phyloP scores from a whole-genome alignment of 2,113 vertebrate genomes.

The Gymnorhina tibicen region DNA sequence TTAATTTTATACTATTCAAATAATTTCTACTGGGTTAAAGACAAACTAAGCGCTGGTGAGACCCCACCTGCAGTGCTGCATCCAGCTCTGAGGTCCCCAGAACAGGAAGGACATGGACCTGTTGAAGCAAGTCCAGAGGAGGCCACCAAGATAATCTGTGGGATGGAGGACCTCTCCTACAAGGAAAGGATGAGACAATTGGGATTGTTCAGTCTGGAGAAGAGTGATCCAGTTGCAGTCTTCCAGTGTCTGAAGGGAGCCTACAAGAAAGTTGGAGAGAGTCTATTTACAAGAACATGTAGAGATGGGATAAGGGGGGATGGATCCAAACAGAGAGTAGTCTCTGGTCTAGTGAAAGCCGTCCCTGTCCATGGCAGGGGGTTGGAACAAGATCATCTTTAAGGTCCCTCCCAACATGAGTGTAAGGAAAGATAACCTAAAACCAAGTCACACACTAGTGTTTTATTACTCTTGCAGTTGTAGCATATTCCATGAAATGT shows the following conservation, averaged over 20 bases:
- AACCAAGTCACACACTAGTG: not conserved
- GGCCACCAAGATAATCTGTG: not conserved
- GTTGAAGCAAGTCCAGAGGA: not conserved
- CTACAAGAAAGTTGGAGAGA: not conserved
- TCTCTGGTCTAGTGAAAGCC: not conserved
- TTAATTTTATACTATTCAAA: not conserved
- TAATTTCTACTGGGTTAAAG: not conserved
- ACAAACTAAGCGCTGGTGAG: not conserved
- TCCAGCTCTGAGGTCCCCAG: not conserved
- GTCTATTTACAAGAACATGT: not conserved
- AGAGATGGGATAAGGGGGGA: not conserved
- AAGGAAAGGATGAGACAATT: not conserved
- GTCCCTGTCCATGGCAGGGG: not conserved
- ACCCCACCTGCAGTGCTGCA: not conserved
- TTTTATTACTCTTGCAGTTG: not conserved
- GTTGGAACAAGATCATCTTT: not conserved
- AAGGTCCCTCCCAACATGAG: not conserved
- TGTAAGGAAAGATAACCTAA: not conserved
- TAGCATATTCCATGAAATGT: not conserved
- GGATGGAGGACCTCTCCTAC: not conserved
- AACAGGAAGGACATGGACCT: not conserved
- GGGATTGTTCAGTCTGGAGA: not conserved
- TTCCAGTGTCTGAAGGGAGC: not conserved
- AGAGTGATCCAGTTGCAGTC: accelerated
- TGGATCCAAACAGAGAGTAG: not conserved